Base-by-base conservation (phyloP, 2,113 vertebrate genomes). In the Thamnaconus septentrionalis region DNA sequence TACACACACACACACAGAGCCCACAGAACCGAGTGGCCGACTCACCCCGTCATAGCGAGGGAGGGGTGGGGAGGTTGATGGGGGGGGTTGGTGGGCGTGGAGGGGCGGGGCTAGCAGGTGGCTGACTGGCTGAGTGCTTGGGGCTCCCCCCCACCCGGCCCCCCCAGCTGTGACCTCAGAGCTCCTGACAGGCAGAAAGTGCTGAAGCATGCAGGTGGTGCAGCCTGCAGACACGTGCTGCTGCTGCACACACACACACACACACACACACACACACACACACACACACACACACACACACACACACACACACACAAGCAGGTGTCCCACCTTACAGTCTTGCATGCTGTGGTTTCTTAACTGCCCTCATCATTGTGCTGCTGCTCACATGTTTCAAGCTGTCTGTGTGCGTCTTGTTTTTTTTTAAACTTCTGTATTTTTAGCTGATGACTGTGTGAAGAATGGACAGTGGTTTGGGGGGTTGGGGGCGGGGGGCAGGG, bases 151-250 rank as follows among this genome's bases (percentile, higher is more conserved):
- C 83, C 73, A 71, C 77, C 59, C 77, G 61, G 49, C 79, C 62
- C 84, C 66, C 74, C 76, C 57, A 74, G 74, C 71, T 76, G 76
- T 83, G 88, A 90, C 87, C 88, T 89, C 85, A 66, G 79, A 81
- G 77, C 70, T 80, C 68, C 75, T 78, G 82, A 85, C 73, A 80
- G 79, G 53, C 66, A 84, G 74, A 89, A 89, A 88, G 67, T 87
- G 87, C 88, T 90, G 85, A 89, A 87, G 84, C 84, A 83, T 65
- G 87, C 87, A 89, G 84, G 88, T 87, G 18, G 18, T 31, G 18
- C 18, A 31, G 18, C 18, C 18, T 31, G 18, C 18, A 31, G 18
- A 31, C 18, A 31, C 18, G 88, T 83, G 76, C 66, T 73, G 61
- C 61, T 47, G 60, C 79, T 70, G 78, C 71, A 79, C 68, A 57